Conservation (phyloP, 2,888 invertebrate species). For the Lasioglossum leucozonium region DNA sequence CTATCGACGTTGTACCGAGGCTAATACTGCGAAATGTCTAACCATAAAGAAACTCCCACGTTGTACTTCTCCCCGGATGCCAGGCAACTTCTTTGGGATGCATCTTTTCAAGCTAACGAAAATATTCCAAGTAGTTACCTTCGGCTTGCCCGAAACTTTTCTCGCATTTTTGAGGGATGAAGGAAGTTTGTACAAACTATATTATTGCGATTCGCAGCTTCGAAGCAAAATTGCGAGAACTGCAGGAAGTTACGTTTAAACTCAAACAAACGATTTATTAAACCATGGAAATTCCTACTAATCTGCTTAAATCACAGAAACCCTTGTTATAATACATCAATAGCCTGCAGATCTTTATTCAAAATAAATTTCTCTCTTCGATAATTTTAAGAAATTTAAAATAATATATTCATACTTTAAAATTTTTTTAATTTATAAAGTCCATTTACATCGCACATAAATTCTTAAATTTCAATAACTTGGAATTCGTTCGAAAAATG, state of each 20-base stretch:
- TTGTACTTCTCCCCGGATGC: background rate
- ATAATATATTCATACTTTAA: background rate
- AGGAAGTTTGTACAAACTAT: background rate
- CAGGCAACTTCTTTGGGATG: background rate
- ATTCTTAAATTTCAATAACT: background rate
- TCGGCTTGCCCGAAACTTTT: background rate
- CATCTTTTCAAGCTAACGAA: background rate
- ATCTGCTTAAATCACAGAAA: background rate
- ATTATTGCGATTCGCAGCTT: background rate
- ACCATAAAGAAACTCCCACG: background rate
- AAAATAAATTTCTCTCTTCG: background rate
- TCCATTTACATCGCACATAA: too few relatives aligned
- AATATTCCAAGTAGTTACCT: slow-evolving; percentile 6
- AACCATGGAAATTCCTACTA: background rate
- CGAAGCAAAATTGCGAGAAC: background rate
- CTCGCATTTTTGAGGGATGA: background rate
- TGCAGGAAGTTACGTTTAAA: background rate
- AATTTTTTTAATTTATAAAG: background rate
- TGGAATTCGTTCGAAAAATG: background rate
- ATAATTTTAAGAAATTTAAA: background rate
- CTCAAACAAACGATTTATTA: background rate
- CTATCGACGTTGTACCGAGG: slow-evolving; percentile 4
- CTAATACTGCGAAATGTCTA: background rate
- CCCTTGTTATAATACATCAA: background rate
- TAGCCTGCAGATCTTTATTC: background rate